Evolutionary conservation across 2,797 vertebrate genomes (phyloP).

Genomic region (Poecilia picta): DNA sequence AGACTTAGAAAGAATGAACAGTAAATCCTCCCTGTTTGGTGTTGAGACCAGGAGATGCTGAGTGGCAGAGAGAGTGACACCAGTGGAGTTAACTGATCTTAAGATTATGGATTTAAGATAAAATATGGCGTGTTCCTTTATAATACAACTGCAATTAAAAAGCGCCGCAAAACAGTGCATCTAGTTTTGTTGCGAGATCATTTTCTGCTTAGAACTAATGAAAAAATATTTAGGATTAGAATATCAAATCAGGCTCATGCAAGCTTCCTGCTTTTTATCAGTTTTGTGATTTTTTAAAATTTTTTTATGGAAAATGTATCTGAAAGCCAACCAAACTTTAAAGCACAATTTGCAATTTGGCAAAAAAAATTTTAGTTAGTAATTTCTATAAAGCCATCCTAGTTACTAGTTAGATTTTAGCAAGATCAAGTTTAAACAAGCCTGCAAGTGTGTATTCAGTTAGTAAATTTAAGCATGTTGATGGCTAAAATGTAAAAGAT

Average conservation of each 20-base stretch:
- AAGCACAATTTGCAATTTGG: neutral
- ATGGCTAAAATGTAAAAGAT: too few species aligned
- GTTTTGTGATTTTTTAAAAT: too few species aligned
- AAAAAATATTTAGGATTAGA: neutral
- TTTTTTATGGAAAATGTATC: too few species aligned
- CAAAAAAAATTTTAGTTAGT: too few species aligned
- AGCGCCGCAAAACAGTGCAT: neutral
- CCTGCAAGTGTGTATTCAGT: too few species aligned
- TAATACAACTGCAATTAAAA: neutral
- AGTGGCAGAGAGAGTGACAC: neutral
- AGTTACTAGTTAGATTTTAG: too few species aligned
- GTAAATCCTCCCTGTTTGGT: constrained; percentile 42
- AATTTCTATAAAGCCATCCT: too few species aligned
- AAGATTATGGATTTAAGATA: neutral
- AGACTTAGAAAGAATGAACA: constrained; percentile 45
- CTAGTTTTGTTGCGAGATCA: neutral
- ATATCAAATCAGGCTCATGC: neutral
- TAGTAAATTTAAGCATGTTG: too few species aligned
- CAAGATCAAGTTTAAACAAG: too few species aligned
- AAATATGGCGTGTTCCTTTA: neutral
- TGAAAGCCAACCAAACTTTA: too few species aligned
- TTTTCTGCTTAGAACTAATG: neutral
- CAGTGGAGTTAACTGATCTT: neutral
- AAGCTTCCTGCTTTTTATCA: neutral
- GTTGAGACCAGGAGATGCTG: constrained; percentile 24